Percentiles rank a stretch among this genome's conserved stretches.
Evolutionary conservation across 2,888 invertebrate genomes (phyloP).

Genomic region (Leucania comma): DNA sequence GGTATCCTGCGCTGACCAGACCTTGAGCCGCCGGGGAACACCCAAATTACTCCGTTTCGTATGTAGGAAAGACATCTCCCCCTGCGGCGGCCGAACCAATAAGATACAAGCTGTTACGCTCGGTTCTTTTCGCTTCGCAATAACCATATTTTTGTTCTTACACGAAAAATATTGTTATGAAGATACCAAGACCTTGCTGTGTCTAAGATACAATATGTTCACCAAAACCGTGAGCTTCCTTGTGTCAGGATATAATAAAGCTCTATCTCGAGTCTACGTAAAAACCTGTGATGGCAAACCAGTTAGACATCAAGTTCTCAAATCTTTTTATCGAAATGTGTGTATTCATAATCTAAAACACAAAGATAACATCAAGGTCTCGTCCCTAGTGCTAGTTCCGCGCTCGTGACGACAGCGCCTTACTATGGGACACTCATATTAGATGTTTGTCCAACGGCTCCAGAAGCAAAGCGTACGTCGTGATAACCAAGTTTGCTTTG

Average conservation of each 20-base stretch:
- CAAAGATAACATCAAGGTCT: slow-evolving; percentile 28
- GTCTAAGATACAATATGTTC: too few relatives aligned
- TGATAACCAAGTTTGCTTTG: slow-evolving; percentile 49
- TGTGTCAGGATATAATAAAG: background rate
- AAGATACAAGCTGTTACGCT: background rate
- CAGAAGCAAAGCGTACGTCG: slow-evolving; percentile 47
- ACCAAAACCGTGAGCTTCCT: background rate
- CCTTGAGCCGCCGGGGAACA: slow-evolving; percentile 52
- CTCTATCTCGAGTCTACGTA: background rate
- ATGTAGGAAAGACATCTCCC: slow-evolving; percentile 13
- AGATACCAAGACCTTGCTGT: too few relatives aligned
- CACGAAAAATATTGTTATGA: background rate
- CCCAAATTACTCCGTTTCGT: slow-evolving; percentile 40
- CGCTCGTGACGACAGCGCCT: slow-evolving; percentile 21
- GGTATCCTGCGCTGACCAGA: slow-evolving; percentile 77
- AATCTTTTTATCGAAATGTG: slow-evolving; percentile 2
- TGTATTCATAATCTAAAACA: background rate
- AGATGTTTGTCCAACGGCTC: slow-evolving; percentile 43
- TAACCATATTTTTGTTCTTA: background rate
- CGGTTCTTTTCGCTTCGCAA: background rate
- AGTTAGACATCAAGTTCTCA: background rate
- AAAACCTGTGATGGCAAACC: background rate
- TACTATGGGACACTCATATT: slow-evolving; percentile 29
- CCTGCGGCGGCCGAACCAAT: background rate
- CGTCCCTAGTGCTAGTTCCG: slow-evolving; percentile 12